Evolutionary conservation across 2,113 vertebrate species (phyloP).

Genomic region (Tachycineta bicolor): DNA sequence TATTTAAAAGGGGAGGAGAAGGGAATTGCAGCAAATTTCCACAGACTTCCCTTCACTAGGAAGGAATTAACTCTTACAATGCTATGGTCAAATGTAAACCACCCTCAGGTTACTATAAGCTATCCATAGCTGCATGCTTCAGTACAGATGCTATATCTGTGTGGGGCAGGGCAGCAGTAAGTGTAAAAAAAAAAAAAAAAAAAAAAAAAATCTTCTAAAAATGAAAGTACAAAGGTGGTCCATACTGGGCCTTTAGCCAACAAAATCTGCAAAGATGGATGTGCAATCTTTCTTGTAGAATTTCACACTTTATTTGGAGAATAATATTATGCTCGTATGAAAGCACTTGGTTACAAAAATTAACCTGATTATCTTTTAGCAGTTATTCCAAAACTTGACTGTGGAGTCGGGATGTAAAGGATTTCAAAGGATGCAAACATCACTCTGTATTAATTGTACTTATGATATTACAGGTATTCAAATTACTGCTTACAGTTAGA

Average conservation of each 20-base stretch:
- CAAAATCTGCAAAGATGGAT: not conserved
- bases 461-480: not conserved
- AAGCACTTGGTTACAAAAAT: not conserved
- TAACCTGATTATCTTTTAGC: not conserved
- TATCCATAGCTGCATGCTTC: not conserved
- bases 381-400: not conserved
- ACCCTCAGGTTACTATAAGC: not conserved
- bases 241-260: not conserved
- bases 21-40: not conserved
- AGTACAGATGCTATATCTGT: rapidly evolving
- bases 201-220: not conserved
- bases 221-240: not conserved
- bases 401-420: not conserved
- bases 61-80: not conserved
- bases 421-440: not conserved
- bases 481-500: not conserved
- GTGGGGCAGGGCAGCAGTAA: not conserved
- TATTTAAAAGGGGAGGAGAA: not conserved
- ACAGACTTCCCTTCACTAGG: not conserved
- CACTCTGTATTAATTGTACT: not conserved
- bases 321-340: not conserved
- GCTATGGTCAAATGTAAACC: not conserved
- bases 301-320: not conserved
- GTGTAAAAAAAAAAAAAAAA: not conserved
- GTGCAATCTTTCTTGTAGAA: not conserved